Percentiles rank a stretch among this genome's conserved stretches.
These are phyloP conservation scores for Axis porcinus DNA, from an alignment of 2,113 vertebrate genomes.

Conservation along the genomic window DNA sequence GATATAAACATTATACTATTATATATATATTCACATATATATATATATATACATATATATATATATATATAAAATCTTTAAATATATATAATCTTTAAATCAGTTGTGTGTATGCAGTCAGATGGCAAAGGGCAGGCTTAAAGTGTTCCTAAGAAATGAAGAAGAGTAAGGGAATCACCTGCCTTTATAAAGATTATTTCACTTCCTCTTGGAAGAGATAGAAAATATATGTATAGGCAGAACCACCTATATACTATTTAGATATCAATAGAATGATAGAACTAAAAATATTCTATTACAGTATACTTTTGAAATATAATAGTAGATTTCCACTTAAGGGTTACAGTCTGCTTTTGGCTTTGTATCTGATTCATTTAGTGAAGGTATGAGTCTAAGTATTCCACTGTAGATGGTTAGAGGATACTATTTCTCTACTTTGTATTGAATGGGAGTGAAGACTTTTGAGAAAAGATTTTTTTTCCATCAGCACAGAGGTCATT, in stretches of 20 bases:
- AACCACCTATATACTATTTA: neutral
- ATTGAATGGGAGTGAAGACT: neutral
- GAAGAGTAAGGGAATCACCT: neutral
- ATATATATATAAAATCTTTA: neutral
- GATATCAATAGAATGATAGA: neutral
- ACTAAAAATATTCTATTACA: neutral
- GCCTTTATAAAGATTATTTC: neutral
- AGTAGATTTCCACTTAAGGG: neutral
- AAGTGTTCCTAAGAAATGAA: neutral
- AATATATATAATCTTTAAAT: neutral
- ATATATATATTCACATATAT: neutral
- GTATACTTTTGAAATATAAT: neutral
- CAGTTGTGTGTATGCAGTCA: neutral
- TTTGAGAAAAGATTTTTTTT: neutral
- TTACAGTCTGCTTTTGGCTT: neutral
- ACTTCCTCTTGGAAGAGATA: neutral
- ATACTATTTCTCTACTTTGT: neutral
- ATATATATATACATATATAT: neutral
- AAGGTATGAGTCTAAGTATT: neutral
- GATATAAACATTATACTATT: neutral
- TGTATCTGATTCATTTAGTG: neutral
- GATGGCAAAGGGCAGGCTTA: neutral
- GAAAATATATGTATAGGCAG: neutral
- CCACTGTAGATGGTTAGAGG: neutral
- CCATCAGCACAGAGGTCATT: neutral